Evolutionary conservation across 2,113 vertebrate species (phyloP), one percentile per base, ranked within the genome.

Genomic region (Carassius carassius): DNA sequence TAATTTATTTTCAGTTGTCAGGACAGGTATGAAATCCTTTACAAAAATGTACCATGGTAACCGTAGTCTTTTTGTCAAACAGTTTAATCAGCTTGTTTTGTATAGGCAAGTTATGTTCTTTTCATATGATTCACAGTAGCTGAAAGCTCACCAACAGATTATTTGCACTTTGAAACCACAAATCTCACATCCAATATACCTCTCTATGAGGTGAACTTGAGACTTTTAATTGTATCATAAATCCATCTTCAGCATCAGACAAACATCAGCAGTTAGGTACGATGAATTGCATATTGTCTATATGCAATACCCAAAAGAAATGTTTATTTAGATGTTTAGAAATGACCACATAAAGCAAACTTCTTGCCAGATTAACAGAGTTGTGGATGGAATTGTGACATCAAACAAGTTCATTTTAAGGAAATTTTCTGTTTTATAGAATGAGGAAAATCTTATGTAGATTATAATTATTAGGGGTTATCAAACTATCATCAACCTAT

Each of bases 331-430:
- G 88, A 93, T 90, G 90, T 47, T 94, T 92, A 93, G 93, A 93
- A 93, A 91, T 51, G 89, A 92, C 92, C 92, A 81, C 92, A 91
- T 90, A 86, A 92, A 88, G 92, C 90, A 65, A 87, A 89, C 90
- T 69, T 86, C 90, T 89, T 78, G 79, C 44, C 88, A 70, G 65
- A 35, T 17, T 35, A 51, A 3, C 19, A 9, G 29, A 17, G 16
- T 29, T 23, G 63, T 67, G 63, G 62, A 29, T 70, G 51, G 56
- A 60, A 77, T 25, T 1, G 25, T 58, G 75, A 35, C 51, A 1
- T 35, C 51, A 58, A 1, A 29, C 29, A n/a, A 69, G 41, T 11
- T 10, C 44, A 47, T 47, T 47, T 47, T 47, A 47, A 10, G 3
- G 44, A 47, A 12, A 0, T 12, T 12, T 47, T 47, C 44, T 47